A percentile compares a stretch with the other conserved stretches of the same genome.
These are phyloP conservation scores for Luehdorfia chinensis DNA, from an alignment of 1,140 invertebrate genomes.

Conservation along the genomic window DNA sequence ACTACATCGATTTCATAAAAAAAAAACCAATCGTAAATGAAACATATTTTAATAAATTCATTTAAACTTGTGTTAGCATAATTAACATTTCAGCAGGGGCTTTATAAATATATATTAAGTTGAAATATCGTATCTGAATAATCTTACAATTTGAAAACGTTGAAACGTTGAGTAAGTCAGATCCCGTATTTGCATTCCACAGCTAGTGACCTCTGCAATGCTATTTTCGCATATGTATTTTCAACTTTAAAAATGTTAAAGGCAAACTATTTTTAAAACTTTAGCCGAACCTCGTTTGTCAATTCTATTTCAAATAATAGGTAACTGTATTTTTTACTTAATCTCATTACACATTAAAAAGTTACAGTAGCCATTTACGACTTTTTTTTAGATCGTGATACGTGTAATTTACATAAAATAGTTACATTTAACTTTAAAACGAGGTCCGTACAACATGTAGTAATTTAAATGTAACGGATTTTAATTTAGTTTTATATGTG, in stretches of 20 bases:
- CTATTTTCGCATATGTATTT: conserved; percentile 48
- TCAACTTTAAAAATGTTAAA: conserved; percentile 31
- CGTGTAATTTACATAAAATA: too few species aligned
- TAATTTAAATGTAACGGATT: too few species aligned
- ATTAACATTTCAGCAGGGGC: conserved; percentile 36
- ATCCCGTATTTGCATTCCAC: conserved; percentile 39
- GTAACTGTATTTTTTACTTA: background rate
- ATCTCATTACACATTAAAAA: too few species aligned
- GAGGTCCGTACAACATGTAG: too few species aligned
- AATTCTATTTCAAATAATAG: background rate
- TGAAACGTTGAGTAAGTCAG: conserved; percentile 30
- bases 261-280: background rate
- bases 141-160: conserved; percentile 48
- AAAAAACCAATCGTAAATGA: too few species aligned
- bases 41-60: too few species aligned
- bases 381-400: too few species aligned
- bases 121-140: conserved; percentile 50
- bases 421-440: too few species aligned
- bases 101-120: conserved; percentile 46
- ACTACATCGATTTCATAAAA: background rate
- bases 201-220: conserved; percentile 41
- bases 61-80: conserved; percentile 19
- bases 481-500: too few species aligned
- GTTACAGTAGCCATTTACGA: too few species aligned
- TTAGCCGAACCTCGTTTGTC: background rate